These are phyloP conservation scores for Brachyptera putata DNA, from an alignment of 2,888 invertebrate genomes.

Conservation along the genomic window DNA sequence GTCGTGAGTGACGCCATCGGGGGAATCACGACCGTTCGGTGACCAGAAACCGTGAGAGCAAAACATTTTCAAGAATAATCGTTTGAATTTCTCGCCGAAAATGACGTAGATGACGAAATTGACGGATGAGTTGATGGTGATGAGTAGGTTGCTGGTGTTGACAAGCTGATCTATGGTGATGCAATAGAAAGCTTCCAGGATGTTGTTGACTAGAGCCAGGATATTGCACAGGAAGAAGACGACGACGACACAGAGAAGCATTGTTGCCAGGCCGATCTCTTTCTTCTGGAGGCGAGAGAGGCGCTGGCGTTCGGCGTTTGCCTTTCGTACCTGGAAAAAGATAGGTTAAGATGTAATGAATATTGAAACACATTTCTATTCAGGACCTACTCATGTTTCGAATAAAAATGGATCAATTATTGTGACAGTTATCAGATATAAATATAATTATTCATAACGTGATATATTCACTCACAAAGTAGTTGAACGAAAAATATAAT, in stretches of 20 bases:
- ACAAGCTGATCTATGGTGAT: constrained; percentile 65
- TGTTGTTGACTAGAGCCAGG: constrained; percentile 78
- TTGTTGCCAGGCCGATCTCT: constrained; percentile 90
- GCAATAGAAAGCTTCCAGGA: constrained; percentile 74
- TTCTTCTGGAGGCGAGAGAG: constrained; percentile 85
- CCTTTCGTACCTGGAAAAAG: constrained; percentile 68
- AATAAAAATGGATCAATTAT: too few relatives aligned
- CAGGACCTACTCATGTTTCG: too few relatives aligned
- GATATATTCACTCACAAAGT: too few relatives aligned
- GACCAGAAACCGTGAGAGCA: constrained; percentile 55
- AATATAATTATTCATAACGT: too few relatives aligned
- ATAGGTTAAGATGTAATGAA: too few relatives aligned
- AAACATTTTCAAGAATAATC: constrained; percentile 76
- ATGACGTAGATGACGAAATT: constrained; percentile 98
- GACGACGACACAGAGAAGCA: constrained; percentile 90
- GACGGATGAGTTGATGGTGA: constrained; percentile 94
- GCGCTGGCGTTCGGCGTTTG: constrained; percentile 84
- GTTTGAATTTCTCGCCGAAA: constrained; percentile 94
- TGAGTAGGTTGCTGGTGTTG: constrained; percentile 83
- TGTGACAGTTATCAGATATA: too few relatives aligned
- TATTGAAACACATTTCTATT: too few relatives aligned
- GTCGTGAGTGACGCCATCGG: constrained; percentile 71
- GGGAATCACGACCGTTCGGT: constrained; percentile 57
- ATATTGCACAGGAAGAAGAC: constrained; percentile 93
- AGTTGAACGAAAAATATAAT: too few relatives aligned